Evolutionary conservation across 1,140 invertebrate genomes (phyloP).

Genomic region (Helicoverpa armigera): DNA sequence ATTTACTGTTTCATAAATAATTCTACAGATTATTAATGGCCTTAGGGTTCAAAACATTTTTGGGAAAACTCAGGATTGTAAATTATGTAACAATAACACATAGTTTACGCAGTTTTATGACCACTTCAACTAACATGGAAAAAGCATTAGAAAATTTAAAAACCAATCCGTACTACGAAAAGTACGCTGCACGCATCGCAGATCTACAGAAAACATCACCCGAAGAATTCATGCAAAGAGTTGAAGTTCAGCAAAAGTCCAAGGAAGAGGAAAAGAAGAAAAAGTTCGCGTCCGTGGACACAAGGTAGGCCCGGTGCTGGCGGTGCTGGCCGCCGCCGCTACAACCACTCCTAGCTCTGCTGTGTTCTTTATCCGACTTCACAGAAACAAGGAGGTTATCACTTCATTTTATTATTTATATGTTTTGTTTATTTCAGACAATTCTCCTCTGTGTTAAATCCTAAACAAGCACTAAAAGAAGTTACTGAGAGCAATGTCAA

Average conservation of each 20-base stretch:
- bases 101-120: slow-evolving; percentile 84
- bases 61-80: slow-evolving; percentile 43
- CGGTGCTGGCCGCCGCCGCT: too few relatives aligned
- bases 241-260: slow-evolving; percentile 88
- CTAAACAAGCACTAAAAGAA: slow-evolving; percentile 81
- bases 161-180: slow-evolving; percentile 93
- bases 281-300: slow-evolving; percentile 74
- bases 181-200: slow-evolving; percentile 93
- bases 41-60: slow-evolving; percentile 16
- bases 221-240: slow-evolving; percentile 90
- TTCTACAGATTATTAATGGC: slow-evolving; percentile 17
- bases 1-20: neutral
- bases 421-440: slow-evolving; percentile 65
- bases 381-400: too few relatives aligned
- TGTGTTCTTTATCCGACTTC: too few relatives aligned
- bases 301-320: slow-evolving; percentile 61
- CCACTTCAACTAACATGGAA: slow-evolving; percentile 83
- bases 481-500: slow-evolving; percentile 80
- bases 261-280: slow-evolving; percentile 75
- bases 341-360: too few relatives aligned
- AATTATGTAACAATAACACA: slow-evolving; percentile 57
- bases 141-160: slow-evolving; percentile 89
- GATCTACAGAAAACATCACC: slow-evolving; percentile 91
- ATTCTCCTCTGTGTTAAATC: slow-evolving; percentile 87
- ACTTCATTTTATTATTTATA: too few relatives aligned